Evolutionary conservation across 2,797 vertebrate genomes (phyloP).

Genomic region (Pyrrhura leucotis): DNA sequence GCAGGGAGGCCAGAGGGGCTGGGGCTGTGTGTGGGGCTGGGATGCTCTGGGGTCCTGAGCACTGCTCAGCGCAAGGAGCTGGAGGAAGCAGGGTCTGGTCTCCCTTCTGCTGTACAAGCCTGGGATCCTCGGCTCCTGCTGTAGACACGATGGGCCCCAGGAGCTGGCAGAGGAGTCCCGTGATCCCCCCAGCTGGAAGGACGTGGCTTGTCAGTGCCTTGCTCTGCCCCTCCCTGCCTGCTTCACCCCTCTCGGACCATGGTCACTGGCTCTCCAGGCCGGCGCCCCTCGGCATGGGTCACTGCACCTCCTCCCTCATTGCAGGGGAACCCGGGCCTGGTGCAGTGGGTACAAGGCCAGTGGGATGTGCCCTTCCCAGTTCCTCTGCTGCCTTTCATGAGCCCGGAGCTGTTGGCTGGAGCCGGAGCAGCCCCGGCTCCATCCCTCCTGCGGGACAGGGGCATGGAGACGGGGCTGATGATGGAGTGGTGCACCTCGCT

Average conservation of each 20-base stretch:
- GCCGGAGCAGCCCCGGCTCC: background rate
- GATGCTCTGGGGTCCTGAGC: background rate
- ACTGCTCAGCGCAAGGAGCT: background rate
- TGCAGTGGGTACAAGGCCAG: background rate
- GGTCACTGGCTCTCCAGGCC: background rate
- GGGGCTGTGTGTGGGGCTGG: background rate
- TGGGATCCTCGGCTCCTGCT: background rate
- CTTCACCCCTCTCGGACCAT: background rate
- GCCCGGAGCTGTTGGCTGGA: accelerated
- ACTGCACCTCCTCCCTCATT: background rate
- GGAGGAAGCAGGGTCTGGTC: background rate
- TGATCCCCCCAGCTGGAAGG: background rate
- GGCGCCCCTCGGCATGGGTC: accelerated
- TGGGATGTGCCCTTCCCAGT: background rate
- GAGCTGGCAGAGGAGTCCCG: background rate
- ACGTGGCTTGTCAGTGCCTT: background rate
- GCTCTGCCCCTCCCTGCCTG: background rate
- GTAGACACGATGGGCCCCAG: background rate
- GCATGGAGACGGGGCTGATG: accelerated
- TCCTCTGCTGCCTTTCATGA: background rate
- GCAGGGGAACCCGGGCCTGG: background rate
- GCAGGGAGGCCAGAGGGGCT: background rate
- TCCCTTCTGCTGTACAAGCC: background rate
- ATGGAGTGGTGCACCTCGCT: background rate
- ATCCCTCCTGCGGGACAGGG: background rate